Evolutionary conservation across 2,888 invertebrate species (phyloP), one percentile per base, ranked within the genome.

Genomic region (Gandaritis pyraliata): DNA sequence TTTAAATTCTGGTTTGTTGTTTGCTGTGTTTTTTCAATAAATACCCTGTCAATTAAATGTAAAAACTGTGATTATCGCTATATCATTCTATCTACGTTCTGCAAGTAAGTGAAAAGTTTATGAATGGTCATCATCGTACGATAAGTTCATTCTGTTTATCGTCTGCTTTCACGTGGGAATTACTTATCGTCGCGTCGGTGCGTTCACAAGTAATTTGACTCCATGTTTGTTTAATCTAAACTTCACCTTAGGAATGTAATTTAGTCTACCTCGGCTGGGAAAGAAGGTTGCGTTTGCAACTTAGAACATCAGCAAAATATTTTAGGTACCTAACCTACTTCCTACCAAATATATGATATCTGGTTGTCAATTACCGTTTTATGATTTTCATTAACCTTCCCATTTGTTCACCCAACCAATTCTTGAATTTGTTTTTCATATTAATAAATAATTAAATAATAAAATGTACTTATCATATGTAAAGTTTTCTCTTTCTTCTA

Each of bases 161-260:
- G 54, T 52, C 46, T 51, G 57, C 49, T 74, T 79, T 80, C 80
- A 77, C 80, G 71, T 80, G 80, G 77, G 80, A 80, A 77, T 68
- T 58, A 63, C 64, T 72, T 68, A 64, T 65, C 70, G 66, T 68
- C 57, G 71, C 70, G 66, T 68, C 57, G 71, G 73, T 58, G 57
- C 49, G 65, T 69, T 72, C 64, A 59, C 64, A 58, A 69, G 80
- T 78, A 78, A 80, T 70, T 63, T 60, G 77, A 80, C 64, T 58
- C 77, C 51, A 58, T 71, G 64, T 73, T 70, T 72, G 58, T 64
- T 57, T 62, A 38, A 57, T 41, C 47, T n/a, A n/a, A n/a, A n/a
- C n/a, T n/a, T n/a, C n/a, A n/a, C n/a, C 51, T 63, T 41, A 47
- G 61, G 61, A 64, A 65, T 62, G 52, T 70, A 75, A 77, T 76